Conservation (phyloP, 2,797 vertebrate species). For the Characodon lateralis region DNA sequence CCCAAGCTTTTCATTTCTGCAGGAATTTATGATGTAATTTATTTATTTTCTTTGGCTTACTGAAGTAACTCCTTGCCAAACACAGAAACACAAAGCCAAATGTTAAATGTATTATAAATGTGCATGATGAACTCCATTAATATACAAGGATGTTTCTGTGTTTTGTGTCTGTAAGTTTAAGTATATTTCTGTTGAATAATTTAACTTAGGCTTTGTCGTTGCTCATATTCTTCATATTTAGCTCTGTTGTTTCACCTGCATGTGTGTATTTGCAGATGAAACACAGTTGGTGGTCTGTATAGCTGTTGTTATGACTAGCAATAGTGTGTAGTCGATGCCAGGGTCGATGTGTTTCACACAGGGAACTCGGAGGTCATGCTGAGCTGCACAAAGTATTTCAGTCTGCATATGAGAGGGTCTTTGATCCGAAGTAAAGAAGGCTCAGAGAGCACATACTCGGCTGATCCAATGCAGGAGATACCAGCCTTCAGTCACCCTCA, state of each 20-base stretch:
- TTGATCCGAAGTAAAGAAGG: slow-evolving; percentile 56
- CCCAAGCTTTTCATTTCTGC: neutral
- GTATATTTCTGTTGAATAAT: slow-evolving; percentile 2
- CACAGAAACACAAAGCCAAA: slow-evolving; percentile 1
- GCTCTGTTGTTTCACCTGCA: neutral
- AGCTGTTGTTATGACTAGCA: slow-evolving; percentile 30
- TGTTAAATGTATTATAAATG: neutral
- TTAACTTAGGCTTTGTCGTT: neutral
- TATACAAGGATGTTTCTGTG: neutral
- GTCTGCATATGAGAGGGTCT: slow-evolving; percentile 51
- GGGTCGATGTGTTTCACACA: slow-evolving; percentile 54
- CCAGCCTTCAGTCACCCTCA: slow-evolving; percentile 41
- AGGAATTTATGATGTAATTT: neutral
- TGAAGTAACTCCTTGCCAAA: slow-evolving; percentile 24
- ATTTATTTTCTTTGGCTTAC: neutral
- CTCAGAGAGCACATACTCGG: slow-evolving; percentile 33
- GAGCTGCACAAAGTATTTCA: slow-evolving; percentile 51
- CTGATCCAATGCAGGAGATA: slow-evolving; percentile 34
- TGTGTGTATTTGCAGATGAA: slow-evolving; percentile 32
- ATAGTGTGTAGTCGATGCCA: slow-evolving; percentile 32
- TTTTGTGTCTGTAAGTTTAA: neutral
- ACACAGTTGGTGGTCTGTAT: slow-evolving; percentile 19
- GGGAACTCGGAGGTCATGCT: slow-evolving; percentile 41
- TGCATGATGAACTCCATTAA: neutral
- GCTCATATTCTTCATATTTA: neutral